A percentile compares a stretch with the other conserved stretches of the same genome.
These are phyloP conservation scores for Cynoglossus semilaevis DNA, from an alignment of 2,113 vertebrate species.

Conservation along the genomic window DNA sequence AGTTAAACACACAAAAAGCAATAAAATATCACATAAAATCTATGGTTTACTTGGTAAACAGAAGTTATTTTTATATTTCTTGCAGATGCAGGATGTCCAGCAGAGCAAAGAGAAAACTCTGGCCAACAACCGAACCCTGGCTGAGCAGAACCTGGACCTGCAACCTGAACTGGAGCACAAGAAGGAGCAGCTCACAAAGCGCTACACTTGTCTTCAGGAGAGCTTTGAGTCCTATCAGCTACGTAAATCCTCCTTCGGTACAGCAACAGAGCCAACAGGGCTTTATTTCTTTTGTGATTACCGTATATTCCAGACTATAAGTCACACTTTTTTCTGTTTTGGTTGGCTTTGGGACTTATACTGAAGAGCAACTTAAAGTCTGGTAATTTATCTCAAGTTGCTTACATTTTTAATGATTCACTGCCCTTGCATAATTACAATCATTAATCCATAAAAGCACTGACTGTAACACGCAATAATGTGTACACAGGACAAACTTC, in stretches of 20 bases:
- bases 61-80: too few relatives aligned
- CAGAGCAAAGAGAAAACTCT: slow-evolving; percentile 90
- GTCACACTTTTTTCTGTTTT: too few relatives aligned
- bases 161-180: slow-evolving; percentile 87
- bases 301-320: too few relatives aligned
- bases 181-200: slow-evolving; percentile 85
- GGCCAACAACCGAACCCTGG: slow-evolving; percentile 88
- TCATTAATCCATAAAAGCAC: slow-evolving; percentile 6
- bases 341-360: too few relatives aligned
- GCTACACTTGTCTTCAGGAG: slow-evolving; percentile 84
- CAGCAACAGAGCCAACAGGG: not conserved
- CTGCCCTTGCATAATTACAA: not conserved
- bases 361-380: too few relatives aligned
- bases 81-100: slow-evolving; percentile 87
- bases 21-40: too few relatives aligned
- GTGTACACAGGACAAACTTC: not conserved
- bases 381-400: too few relatives aligned
- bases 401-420: slow-evolving; percentile 16
- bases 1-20: too few relatives aligned
- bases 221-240: slow-evolving; percentile 90
- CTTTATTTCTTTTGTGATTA: slow-evolving; percentile 6
- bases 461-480: not conserved
- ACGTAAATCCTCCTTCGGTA: slow-evolving; percentile 79
- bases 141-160: slow-evolving; percentile 89
- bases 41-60: too few relatives aligned